Conservation (phyloP, 2,797 vertebrate species). For the Manis crassicaudata region DNA sequence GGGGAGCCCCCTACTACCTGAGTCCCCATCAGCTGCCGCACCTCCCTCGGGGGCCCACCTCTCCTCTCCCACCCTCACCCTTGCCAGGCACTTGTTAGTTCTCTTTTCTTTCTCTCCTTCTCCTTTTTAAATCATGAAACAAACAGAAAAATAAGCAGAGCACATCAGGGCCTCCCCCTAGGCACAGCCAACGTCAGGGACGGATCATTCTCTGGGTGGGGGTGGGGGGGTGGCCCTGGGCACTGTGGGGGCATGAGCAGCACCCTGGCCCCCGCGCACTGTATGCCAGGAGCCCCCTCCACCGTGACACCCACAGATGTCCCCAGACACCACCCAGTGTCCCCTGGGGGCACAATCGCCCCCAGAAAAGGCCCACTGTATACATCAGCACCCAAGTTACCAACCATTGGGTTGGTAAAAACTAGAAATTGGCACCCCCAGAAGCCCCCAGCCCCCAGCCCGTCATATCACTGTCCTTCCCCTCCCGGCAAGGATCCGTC, state of each 20-base stretch:
- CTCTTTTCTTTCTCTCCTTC: neutral
- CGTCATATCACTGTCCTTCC: accelerated
- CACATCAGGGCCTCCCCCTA: neutral
- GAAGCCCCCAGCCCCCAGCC: accelerated
- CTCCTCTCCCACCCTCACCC: too few relatives aligned
- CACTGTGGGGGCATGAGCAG: neutral
- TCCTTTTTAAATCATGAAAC: neutral
- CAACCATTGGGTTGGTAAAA: neutral
- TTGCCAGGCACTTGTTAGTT: neutral
- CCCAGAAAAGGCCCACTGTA: neutral
- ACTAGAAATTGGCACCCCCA: neutral
- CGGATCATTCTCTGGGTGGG: neutral
- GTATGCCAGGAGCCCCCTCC: neutral
- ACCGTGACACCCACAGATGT: neutral
- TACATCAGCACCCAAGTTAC: neutral
- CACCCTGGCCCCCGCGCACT: neutral
- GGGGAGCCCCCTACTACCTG: neutral
- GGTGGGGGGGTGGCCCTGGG: accelerated
- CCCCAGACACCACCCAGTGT: neutral
- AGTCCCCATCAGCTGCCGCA: neutral
- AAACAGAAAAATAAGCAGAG: neutral
- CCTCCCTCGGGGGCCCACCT: neutral
- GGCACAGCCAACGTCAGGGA: neutral
- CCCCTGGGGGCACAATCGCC: neutral
- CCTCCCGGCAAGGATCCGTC: too few relatives aligned